phyloP scores from a whole-genome alignment of 2,888 invertebrate species.

The Xestia c-nigrum region DNA sequence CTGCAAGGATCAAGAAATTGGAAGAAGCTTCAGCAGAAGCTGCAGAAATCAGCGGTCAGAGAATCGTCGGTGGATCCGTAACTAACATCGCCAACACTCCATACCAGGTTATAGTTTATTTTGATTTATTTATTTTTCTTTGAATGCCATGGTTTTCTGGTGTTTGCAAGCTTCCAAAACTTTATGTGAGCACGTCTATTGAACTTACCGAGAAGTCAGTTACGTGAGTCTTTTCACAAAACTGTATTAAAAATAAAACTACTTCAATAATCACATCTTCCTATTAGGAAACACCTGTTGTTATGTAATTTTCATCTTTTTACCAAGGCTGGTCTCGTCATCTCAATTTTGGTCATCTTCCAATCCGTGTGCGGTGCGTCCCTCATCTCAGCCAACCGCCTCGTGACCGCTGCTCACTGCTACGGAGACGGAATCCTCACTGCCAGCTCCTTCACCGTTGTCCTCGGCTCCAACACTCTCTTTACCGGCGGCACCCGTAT shows the following conservation, averaged over 20 bases:
- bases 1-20: constrained; percentile 68
- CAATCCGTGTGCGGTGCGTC: constrained; percentile 78
- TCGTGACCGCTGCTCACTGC: constrained; percentile 79
- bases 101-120: constrained; percentile 74
- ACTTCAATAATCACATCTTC: not conserved
- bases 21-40: constrained; percentile 70
- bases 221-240: not conserved
- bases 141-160: not conserved
- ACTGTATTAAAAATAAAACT: not conserved
- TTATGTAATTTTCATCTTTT: not conserved
- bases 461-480: constrained; percentile 76
- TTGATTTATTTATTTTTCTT: not conserved
- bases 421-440: constrained; percentile 69
- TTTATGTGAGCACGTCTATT: not conserved
- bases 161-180: not conserved
- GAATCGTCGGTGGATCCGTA: constrained; percentile 76
- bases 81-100: constrained; percentile 73
- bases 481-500: constrained; percentile 75
- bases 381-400: constrained; percentile 67
- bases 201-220: not conserved
- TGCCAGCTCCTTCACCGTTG: constrained; percentile 73
- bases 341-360: constrained; percentile 70
- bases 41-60: constrained; percentile 51
- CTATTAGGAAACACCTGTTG: not conserved
- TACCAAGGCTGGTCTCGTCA: constrained; percentile 77